Base-by-base conservation (phyloP, 2,888 invertebrate genomes). In the Drosophila neonasuta region DNA sequence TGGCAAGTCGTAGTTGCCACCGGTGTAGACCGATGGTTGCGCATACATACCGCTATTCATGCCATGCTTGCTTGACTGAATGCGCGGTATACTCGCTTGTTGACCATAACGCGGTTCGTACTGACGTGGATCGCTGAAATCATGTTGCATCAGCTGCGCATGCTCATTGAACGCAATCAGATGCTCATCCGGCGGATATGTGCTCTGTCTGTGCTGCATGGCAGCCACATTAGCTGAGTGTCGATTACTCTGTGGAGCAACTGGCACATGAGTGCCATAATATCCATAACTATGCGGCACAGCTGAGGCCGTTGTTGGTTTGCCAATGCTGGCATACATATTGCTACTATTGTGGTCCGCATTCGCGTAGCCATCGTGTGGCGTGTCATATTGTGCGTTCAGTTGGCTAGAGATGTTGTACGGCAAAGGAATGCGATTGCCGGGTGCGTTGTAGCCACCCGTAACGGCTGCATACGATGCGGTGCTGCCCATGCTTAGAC, bases 361-460 rank as follows among this genome's bases (percentile, higher is more conserved):
- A 42, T 62, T 70, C 3, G 61, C 60, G 59, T 74, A 76, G 9
- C 70, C 61, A 59, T 87, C 82, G 50, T 57, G 68, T 1, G 86
- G 79, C 29, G 80, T 72, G 34, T 81, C 79, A 61, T 88, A 89
- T 13, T 86, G 86, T 3, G 86, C 77, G 54, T 88, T 90, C 2
- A 91, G 73, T 51, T 91, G 91, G 71, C 83, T 89, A 34, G 91
- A 90, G 48, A 91, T 89, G 68, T 89, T 90, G 44, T 86, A 88
- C 24, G 91, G 91, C 30, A 91, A 78, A 3, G 91, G 91, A 81
- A 88, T 89, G 2, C 91, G 89, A 82, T 91, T 91, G 1, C 90
- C 90, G 0, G 91, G 90, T 2, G 90, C 90, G 86, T 91, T 91
- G 57, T 91, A 91, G 0, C 88, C 89, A 60, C 73, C 76, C 9